A percentile compares a stretch with the other conserved stretches of the same genome.
These are phyloP conservation scores for Menidia beryllina DNA, from an alignment of 2,113 vertebrate species.

Conservation along the genomic window DNA sequence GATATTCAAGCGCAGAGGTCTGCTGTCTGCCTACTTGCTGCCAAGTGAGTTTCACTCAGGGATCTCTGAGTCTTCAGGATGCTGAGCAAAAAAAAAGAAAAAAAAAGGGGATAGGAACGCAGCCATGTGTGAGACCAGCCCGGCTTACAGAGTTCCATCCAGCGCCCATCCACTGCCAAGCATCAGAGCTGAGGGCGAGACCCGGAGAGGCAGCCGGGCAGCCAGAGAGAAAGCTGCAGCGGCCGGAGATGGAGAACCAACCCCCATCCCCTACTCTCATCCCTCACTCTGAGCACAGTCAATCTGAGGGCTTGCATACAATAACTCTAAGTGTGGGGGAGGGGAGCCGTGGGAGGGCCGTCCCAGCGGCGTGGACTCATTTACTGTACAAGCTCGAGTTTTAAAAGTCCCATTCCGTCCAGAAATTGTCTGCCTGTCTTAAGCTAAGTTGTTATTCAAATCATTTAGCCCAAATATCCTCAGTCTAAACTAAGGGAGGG, in stretches of 20 bases:
- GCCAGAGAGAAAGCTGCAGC: slow-evolving; percentile 49
- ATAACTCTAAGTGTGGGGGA: slow-evolving; percentile 49
- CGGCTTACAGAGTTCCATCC: slow-evolving; percentile 28
- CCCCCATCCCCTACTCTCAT: slow-evolving; percentile 53
- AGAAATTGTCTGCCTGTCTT: slow-evolving; percentile 10
- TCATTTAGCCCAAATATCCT: slow-evolving; percentile 19
- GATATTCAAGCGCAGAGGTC: slow-evolving; percentile 20
- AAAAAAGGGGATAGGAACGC: slow-evolving; percentile 33
- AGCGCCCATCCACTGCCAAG: slow-evolving; percentile 53
- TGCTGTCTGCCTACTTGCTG: slow-evolving; percentile 16
- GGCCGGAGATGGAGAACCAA: slow-evolving; percentile 50
- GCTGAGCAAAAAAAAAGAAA: slow-evolving; percentile 31
- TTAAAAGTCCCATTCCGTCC: slow-evolving; percentile 17
- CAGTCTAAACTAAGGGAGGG: too few species aligned
- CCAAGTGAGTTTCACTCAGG: slow-evolving; percentile 39
- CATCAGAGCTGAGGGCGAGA: slow-evolving; percentile 33
- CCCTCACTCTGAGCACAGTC: slow-evolving; percentile 42
- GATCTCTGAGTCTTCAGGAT: slow-evolving; percentile 32
- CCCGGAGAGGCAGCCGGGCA: slow-evolving; percentile 42
- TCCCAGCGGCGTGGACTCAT: slow-evolving; percentile 27
- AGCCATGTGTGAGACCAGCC: slow-evolving; percentile 68
- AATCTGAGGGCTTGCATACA: slow-evolving; percentile 39
- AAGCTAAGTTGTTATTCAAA: slow-evolving; percentile 20
- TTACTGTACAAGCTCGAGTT: slow-evolving; percentile 48
- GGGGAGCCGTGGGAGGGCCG: slow-evolving; percentile 28